These are phyloP conservation scores for Zoanthus gigantus DNA, from an alignment of 92 coral and sea anemone species.

Conservation along the genomic window DNA sequence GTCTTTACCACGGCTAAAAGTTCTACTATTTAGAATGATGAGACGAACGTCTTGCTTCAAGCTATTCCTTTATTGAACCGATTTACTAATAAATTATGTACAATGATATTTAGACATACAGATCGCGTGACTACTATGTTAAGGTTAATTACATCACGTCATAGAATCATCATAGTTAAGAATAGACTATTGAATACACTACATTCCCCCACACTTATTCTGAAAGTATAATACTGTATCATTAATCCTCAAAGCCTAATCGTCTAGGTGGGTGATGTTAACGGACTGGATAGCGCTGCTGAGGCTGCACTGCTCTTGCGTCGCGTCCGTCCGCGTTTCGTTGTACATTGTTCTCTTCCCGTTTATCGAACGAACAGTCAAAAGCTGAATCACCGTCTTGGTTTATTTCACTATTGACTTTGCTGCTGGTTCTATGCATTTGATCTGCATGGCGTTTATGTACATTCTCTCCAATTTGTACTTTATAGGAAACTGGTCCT, in stretches of 20 bases:
- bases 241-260: neutral
- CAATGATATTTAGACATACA: too few species aligned
- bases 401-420: neutral
- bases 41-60: neutral
- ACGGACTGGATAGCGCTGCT: neutral
- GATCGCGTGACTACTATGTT: too few species aligned
- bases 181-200: neutral
- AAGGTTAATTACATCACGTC: too few species aligned
- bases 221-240: neutral
- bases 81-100: too few species aligned
- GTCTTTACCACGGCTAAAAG: neutral
- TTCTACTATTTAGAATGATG: too few species aligned
- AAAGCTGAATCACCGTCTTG: neutral
- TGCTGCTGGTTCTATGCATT: neutral
- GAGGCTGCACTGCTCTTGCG: neutral
- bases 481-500: neutral
- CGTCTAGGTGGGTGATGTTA: neutral
- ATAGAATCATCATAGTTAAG: too few species aligned
- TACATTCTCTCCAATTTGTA: neutral
- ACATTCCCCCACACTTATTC: neutral
- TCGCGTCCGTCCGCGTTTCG: slow-evolving; percentile 1
- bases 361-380: neutral
- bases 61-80: neutral
- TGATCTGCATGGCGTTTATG: neutral
- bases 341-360: neutral